phyloP scores from a whole-genome alignment of 2,113 vertebrate genomes.

The Polypterus bichir region DNA sequence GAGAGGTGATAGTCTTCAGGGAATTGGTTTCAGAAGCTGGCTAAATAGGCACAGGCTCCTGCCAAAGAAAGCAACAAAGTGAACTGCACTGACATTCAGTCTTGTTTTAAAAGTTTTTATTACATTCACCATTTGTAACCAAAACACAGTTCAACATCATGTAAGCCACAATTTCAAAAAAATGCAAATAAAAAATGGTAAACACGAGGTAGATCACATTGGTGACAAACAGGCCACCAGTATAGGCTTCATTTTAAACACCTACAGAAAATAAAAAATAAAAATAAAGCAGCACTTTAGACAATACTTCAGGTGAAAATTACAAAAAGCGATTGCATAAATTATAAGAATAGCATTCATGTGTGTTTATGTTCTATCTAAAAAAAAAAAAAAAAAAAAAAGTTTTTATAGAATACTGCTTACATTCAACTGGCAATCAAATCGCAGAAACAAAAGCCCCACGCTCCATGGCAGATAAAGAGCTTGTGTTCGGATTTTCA shows the following conservation, averaged over 20 bases:
- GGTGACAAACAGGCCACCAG: conserved; percentile 63
- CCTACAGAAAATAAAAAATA: conserved; percentile 22
- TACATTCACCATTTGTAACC: conserved; percentile 51
- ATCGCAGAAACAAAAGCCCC: background rate
- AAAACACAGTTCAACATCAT: conserved; percentile 35
- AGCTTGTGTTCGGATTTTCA: background rate
- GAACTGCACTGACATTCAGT: too few relatives aligned
- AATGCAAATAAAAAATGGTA: conserved; percentile 30
- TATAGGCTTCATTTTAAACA: conserved; percentile 4
- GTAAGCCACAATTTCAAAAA: conserved; percentile 37
- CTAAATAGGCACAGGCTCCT: too few relatives aligned
- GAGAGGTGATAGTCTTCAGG: too few relatives aligned
- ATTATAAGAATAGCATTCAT: conserved; percentile 36
- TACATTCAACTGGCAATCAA: conserved; percentile 7
- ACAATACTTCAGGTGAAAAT: conserved; percentile 54
- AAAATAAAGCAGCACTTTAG: conserved; percentile 44
- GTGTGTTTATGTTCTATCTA: conserved; percentile 29
- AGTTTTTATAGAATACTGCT: conserved; percentile 5
- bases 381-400: conserved; percentile 12
- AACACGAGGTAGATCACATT: conserved; percentile 86
- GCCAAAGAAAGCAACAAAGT: too few relatives aligned
- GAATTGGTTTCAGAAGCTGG: too few relatives aligned
- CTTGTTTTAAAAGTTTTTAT: conserved; percentile 25
- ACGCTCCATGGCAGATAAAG: background rate
- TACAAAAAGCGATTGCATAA: conserved; percentile 78